Conservation (phyloP, 2,797 vertebrate genomes). For the Micromesistius poutassou region DNA sequence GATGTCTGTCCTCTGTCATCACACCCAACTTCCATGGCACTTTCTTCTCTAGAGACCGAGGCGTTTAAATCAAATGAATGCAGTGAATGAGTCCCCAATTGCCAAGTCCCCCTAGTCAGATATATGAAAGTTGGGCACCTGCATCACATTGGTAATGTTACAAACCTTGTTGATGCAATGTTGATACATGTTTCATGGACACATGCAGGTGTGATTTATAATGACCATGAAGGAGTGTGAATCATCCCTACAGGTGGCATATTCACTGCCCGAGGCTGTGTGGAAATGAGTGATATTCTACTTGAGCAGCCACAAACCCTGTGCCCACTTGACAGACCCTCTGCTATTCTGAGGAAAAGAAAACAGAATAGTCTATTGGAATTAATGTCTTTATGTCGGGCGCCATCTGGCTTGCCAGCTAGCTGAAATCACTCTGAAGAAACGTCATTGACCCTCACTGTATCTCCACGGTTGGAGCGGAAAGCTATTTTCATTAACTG, state of each 20-base stretch:
- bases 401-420: constrained; percentile 58
- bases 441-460: constrained; percentile 26
- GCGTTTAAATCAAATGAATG: constrained; percentile 30
- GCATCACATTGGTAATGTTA: not conserved
- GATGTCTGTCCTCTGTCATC: not conserved
- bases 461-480: constrained; percentile 33
- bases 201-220: no score
- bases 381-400: constrained; percentile 54
- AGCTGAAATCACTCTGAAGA: constrained; percentile 39
- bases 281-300: not conserved
- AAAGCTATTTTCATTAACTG: constrained; percentile 39
- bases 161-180: not conserved
- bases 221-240: no score
- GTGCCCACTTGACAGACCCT: not conserved
- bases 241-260: not conserved
- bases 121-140: constrained; percentile 20
- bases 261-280: not conserved
- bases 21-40: constrained; percentile 30
- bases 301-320: not conserved
- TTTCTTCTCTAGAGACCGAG: constrained; percentile 11
- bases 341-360: not conserved
- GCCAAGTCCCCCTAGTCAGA: constrained; percentile 28
- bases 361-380: constrained; percentile 49
- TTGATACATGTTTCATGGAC: not conserved
- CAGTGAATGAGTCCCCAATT: not conserved